Conservation (phyloP, 2,888 invertebrate genomes). For the Habroteleia sp. region DNA sequence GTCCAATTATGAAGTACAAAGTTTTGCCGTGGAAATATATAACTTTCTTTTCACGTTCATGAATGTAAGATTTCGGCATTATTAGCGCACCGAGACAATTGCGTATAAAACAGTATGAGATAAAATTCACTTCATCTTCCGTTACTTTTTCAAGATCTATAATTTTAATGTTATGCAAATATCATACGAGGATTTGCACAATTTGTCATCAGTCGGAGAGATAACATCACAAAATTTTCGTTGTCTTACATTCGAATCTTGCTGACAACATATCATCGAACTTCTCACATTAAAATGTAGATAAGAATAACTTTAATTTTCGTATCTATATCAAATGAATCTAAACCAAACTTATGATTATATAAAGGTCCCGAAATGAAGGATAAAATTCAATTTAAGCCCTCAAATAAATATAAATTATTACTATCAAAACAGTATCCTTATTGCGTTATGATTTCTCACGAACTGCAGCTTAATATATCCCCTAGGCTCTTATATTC, state of each 20-base stretch:
- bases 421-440: too few species aligned
- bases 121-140: background rate
- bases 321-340: slow-evolving; percentile 27
- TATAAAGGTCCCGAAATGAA: too few species aligned
- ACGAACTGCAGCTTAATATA: too few species aligned
- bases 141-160: background rate
- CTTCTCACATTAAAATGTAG: slow-evolving; percentile 38
- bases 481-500: too few species aligned
- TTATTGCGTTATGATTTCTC: too few species aligned
- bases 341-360: slow-evolving; percentile 7
- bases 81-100: slow-evolving; percentile 29
- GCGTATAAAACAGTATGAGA: slow-evolving; percentile 1
- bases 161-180: slow-evolving; percentile 16
- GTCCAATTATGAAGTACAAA: slow-evolving; percentile 42
- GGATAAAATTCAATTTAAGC: too few species aligned
- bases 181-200: background rate
- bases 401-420: slow-evolving; percentile 74
- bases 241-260: slow-evolving; percentile 13
- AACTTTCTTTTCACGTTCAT: slow-evolving; percentile 45
- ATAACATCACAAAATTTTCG: slow-evolving; percentile 6
- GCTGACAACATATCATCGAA: slow-evolving; percentile 21
- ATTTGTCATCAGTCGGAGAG: slow-evolving; percentile 12
- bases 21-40: slow-evolving; percentile 32
- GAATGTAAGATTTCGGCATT: slow-evolving; percentile 41
- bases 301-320: slow-evolving; percentile 46